Percentiles rank a stretch among this genome's conserved stretches.
phyloP scores from a whole-genome alignment of 2,113 vertebrate genomes.

The Aptenodytes forsteri region DNA sequence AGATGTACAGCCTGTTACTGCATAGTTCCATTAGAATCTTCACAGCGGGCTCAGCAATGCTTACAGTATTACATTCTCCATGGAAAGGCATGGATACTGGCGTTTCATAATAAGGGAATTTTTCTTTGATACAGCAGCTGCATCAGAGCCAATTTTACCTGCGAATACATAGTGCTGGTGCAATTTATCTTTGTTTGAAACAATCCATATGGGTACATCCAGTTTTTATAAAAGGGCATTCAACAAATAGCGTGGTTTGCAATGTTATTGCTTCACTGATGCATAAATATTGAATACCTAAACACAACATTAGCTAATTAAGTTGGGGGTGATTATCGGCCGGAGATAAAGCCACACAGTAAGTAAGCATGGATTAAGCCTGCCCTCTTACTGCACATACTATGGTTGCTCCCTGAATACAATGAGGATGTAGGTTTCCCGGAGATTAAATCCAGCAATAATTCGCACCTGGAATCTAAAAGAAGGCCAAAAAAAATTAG shows the following conservation, averaged over 20 bases:
- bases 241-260: neutral
- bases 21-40: neutral
- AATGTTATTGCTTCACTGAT: neutral
- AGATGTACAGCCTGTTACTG: neutral
- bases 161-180: neutral
- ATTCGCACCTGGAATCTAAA: neutral
- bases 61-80: neutral
- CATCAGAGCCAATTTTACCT: neutral
- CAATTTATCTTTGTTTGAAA: slow-evolving; percentile 9
- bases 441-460: neutral
- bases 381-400: slow-evolving; percentile 18
- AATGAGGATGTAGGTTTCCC: slow-evolving; percentile 16
- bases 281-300: slow-evolving; percentile 8
- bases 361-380: neutral
- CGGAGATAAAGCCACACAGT: neutral
- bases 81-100: neutral
- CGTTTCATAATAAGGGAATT: neutral
- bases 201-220: neutral
- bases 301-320: slow-evolving; percentile 35
- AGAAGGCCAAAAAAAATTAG: neutral
- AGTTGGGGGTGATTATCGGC: neutral
- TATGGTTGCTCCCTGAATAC: neutral
- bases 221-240: neutral
- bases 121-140: neutral
- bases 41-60: neutral